Conservation (phyloP, 2,888 invertebrate species). For the Temnothorax rugatulus region DNA sequence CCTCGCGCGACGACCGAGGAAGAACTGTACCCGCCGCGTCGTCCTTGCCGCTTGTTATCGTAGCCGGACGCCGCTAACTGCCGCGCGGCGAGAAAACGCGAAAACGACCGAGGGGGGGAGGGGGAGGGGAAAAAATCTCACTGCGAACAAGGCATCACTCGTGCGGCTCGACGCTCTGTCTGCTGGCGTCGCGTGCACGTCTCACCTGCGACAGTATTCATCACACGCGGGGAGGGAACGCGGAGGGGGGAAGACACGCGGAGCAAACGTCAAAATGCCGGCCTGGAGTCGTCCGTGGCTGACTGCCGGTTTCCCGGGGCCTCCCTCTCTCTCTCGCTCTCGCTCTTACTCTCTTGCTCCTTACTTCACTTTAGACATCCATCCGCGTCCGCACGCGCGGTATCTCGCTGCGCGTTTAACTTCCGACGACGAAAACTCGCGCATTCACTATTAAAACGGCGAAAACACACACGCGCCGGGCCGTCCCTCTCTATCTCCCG, state of each 20-base stretch:
- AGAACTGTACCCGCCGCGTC: too few relatives aligned
- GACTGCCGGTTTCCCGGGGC: not conserved
- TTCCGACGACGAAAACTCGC: conserved; percentile 44
- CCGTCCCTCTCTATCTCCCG: conserved; percentile 10
- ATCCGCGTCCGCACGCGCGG: not conserved
- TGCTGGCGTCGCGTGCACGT: conserved; percentile 73
- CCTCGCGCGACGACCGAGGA: too few relatives aligned
- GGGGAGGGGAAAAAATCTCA: conserved; percentile 50
- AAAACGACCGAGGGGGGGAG: not conserved
- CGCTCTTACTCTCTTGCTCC: not conserved
- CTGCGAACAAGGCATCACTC: conserved; percentile 60
- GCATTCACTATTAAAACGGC: conserved; percentile 44
- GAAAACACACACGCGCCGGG: conserved; percentile 66
- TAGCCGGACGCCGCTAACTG: too few relatives aligned
- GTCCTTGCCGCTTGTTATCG: too few relatives aligned
- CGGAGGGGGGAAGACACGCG: conserved; percentile 52
- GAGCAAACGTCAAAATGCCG: conserved; percentile 75
- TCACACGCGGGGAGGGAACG: conserved; percentile 71
- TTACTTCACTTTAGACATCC: conserved; percentile 2
- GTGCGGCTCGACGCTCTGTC: conserved; percentile 74
- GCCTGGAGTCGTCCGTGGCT: conserved; percentile 41
- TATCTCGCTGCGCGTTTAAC: conserved; percentile 3
- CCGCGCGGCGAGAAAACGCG: too few relatives aligned
- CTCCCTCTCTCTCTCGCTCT: not conserved
- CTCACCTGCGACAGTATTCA: conserved; percentile 78